Evolutionary conservation across 2,888 invertebrate species (phyloP).

Genomic region (Heliconius sara): DNA sequence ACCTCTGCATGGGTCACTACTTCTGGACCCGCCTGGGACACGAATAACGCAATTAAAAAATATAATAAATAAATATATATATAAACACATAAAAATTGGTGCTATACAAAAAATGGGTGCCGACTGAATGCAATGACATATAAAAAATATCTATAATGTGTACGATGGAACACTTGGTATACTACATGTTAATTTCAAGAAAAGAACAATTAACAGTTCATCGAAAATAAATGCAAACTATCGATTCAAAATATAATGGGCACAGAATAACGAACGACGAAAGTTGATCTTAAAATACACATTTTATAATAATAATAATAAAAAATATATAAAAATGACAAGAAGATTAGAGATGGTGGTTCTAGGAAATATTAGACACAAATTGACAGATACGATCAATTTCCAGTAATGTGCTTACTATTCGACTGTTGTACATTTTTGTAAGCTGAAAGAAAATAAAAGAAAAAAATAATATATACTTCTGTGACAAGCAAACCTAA

Average conservation of each 20-base stretch:
- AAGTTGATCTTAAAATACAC: background rate
- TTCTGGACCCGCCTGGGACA: slow-evolving; percentile 69
- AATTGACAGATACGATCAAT: slow-evolving; percentile 31
- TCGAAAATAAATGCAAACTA: background rate
- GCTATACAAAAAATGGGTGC: slow-evolving; percentile 12
- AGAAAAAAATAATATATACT: slow-evolving; percentile 56
- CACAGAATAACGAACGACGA: background rate
- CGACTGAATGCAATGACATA: background rate
- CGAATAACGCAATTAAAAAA: background rate
- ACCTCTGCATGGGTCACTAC: slow-evolving; percentile 84
- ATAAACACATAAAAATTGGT: background rate
- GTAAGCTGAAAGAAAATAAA: slow-evolving; percentile 79
- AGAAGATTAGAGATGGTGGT: slow-evolving; percentile 44
- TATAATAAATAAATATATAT: background rate
- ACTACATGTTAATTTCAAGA: no score
- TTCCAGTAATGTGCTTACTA: slow-evolving; percentile 68
- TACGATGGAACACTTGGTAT: background rate
- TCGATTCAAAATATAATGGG: background rate
- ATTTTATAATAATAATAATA: background rate
- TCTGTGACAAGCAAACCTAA: slow-evolving; percentile 46
- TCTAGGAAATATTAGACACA: slow-evolving; percentile 49
- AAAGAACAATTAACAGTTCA: background rate
- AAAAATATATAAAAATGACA: slow-evolving; percentile 25
- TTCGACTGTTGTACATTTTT: slow-evolving; percentile 80
- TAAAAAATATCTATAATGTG: background rate